Evolutionary conservation across 1,140 invertebrate genomes (phyloP).

Genomic region (Drosophila sechellia): DNA sequence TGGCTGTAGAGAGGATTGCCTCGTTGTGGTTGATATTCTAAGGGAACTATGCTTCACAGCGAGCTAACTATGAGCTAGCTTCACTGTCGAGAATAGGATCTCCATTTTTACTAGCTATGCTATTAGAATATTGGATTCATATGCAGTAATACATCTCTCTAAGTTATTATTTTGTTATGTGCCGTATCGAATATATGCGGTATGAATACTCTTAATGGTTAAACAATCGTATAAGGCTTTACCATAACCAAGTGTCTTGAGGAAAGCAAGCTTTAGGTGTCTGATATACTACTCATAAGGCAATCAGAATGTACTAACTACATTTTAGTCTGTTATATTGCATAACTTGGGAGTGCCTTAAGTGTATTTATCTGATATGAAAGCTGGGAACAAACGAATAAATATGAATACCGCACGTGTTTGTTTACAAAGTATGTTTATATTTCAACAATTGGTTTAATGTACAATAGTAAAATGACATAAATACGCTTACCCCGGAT

Average conservation of each 20-base stretch:
- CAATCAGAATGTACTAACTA: not conserved
- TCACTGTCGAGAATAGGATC: not conserved
- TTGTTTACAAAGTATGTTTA: slow-evolving; percentile 17
- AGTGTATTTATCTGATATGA: not conserved
- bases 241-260: not conserved
- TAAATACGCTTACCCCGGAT: slow-evolving; percentile 70
- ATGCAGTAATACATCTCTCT: too few species aligned
- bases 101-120: not conserved
- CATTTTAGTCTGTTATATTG: not conserved
- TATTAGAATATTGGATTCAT: not conserved
- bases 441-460: slow-evolving; percentile 48
- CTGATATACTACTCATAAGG: not conserved
- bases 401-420: not conserved
- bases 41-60: slow-evolving; percentile 2
- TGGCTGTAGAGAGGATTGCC: not conserved
- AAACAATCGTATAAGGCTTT: not conserved
- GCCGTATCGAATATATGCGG: not conserved
- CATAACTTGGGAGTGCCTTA: not conserved
- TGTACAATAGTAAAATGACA: slow-evolving; percentile 58
- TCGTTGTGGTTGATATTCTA: slow-evolving; percentile 19
- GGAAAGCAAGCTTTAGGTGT: not conserved
- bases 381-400: not conserved
- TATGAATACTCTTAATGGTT: not conserved
- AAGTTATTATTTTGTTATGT: not conserved
- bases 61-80: slow-evolving; percentile 3